Conservation (phyloP, 2,888 invertebrate species). For the Falcaria lacertinaria region DNA sequence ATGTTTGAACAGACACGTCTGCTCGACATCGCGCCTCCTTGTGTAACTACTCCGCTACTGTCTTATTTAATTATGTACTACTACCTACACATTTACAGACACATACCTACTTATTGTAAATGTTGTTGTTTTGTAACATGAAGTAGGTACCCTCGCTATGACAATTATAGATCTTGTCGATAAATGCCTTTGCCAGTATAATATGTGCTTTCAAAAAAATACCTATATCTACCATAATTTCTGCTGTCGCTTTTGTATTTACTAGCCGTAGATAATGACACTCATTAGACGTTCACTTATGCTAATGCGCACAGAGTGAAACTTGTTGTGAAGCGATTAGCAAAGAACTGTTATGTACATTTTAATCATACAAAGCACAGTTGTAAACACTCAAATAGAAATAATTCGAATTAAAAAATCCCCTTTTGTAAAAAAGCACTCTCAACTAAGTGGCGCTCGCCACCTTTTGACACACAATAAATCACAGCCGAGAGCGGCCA, state of each 20-base stretch:
- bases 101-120: not conserved
- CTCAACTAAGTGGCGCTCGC: conserved; percentile 75
- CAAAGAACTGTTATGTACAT: conserved; percentile 12
- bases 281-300: not conserved
- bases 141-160: no score
- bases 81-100: not conserved
- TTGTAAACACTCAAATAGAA: conserved; percentile 31
- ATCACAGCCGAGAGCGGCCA: conserved; percentile 76
- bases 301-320: not conserved
- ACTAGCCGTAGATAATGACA: not conserved
- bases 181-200: not conserved
- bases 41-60: not conserved
- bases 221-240: no score
- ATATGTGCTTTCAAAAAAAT: not conserved
- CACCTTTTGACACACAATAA: conserved; percentile 79
- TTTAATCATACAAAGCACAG: conserved; percentile 19
- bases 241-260: not conserved
- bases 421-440: conserved; percentile 61
- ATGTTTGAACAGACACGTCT: conserved; percentile 22
- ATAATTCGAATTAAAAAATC: conserved; percentile 57
- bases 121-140: not conserved
- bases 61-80: not conserved
- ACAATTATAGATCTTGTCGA: no score
- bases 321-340: conserved; percentile 5
- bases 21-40: not conserved